These are phyloP conservation scores for Orthosia incerta DNA, from an alignment of 2,888 invertebrate genomes.

Conservation along the genomic window DNA sequence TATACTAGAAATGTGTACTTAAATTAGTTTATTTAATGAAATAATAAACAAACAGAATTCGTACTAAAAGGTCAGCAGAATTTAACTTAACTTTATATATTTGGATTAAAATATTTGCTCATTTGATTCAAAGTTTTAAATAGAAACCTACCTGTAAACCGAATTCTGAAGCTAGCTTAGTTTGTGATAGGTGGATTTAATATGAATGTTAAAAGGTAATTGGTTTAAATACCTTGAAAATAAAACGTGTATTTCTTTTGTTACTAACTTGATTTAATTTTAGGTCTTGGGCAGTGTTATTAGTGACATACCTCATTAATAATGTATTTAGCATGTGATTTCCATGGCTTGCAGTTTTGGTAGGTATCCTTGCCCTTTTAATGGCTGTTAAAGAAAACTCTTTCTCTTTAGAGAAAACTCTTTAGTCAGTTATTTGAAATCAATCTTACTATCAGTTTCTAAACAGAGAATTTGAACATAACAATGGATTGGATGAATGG, in stretches of 20 bases:
- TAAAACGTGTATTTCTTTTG: not conserved
- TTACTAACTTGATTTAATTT: not conserved
- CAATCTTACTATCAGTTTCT: too few species aligned
- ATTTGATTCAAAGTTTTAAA: constrained; percentile 53
- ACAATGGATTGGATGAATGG: too few species aligned
- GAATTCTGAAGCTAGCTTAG: constrained; percentile 38
- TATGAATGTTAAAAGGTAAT: constrained; percentile 25
- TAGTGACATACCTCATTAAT: too few species aligned
- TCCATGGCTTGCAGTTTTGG: too few species aligned
- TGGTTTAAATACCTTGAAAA: constrained; percentile 17
- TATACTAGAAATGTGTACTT: constrained; percentile 6
- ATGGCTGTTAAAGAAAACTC: too few species aligned
- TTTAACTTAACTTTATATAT: constrained; percentile 25
- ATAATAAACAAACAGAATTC: constrained; percentile 15
- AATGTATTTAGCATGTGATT: too few species aligned
- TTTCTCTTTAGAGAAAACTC: too few species aligned
- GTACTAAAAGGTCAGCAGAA: constrained; percentile 41
- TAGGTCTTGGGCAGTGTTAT: too few species aligned
- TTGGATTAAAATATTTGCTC: constrained; percentile 49
- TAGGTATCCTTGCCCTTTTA: too few species aligned
- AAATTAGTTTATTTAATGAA: constrained; percentile 29
- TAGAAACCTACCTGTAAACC: constrained; percentile 38
- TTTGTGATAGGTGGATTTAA: constrained; percentile 20
- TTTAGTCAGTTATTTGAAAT: too few species aligned
- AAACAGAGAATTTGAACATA: too few species aligned